Evolutionary conservation across 2,797 vertebrate genomes (phyloP).

Genomic region (Phalloptychus januarius): DNA sequence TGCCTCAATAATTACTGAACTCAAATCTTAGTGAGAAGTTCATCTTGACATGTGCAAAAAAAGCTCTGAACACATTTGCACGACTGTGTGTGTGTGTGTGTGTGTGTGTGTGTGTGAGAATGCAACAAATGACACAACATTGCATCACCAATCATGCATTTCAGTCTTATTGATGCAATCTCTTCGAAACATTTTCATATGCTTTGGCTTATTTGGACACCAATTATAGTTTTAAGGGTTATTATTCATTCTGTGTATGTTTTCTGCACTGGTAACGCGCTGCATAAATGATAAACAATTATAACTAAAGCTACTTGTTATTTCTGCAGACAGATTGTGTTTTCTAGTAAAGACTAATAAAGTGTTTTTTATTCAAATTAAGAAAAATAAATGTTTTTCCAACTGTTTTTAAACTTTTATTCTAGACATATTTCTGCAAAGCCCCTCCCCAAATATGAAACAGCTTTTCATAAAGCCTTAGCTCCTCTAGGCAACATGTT

Average conservation of each 20-base stretch:
- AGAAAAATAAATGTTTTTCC: no score
- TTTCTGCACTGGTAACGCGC: neutral
- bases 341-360: neutral
- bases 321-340: neutral
- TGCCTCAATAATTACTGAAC: neutral
- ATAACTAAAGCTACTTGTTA: neutral
- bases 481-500: neutral
- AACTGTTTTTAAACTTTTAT: neutral
- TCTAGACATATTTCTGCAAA: neutral
- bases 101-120: neutral
- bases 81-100: neutral
- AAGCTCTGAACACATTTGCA: neutral
- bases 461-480: neutral
- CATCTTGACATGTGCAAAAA: neutral
- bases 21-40: neutral
- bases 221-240: neutral
- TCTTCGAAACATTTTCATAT: slow-evolving; percentile 9
- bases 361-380: neutral
- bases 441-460: neutral
- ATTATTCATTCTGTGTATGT: neutral
- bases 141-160: neutral
- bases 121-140: neutral
- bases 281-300: neutral
- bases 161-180: slow-evolving; percentile 12
- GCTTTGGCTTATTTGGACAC: neutral